Conservation (phyloP, 1,140 invertebrate species). For the Trichonephila inaurata region DNA sequence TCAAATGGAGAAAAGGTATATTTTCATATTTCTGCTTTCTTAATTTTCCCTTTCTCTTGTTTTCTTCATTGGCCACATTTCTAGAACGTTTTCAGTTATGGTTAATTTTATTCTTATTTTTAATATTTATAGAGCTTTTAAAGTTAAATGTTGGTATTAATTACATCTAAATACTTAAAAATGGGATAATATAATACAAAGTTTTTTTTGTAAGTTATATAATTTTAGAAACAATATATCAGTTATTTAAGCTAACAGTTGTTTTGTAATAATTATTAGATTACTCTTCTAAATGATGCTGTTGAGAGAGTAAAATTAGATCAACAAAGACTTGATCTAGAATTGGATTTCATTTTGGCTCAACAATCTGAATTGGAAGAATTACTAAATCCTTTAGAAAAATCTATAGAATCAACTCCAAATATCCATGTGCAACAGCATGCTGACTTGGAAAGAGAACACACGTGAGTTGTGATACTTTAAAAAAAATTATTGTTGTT, state of each 20-base stretch:
- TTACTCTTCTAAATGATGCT: conserved; percentile 90
- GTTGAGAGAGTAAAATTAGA: conserved; percentile 93
- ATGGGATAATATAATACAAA: too few species aligned
- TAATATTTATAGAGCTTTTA: not conserved
- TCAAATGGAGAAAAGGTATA: conserved; percentile 93
- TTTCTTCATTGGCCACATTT: not conserved
- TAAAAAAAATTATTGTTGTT: too few species aligned
- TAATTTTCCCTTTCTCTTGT: too few species aligned
- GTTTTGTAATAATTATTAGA: conserved; percentile 82
- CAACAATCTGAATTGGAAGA: conserved; percentile 97
- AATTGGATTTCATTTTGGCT: conserved; percentile 95
- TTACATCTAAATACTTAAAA: too few species aligned
- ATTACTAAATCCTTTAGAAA: conserved; percentile 91
- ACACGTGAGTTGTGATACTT: conserved; percentile 84
- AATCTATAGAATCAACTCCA: conserved; percentile 82
- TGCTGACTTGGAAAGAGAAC: conserved; percentile 92
- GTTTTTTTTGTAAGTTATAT: too few species aligned
- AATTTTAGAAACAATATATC: too few species aligned
- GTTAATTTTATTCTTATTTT: not conserved
- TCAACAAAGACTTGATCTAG: conserved; percentile 93
- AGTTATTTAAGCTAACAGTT: too few species aligned
- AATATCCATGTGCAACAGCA: conserved; percentile 84
- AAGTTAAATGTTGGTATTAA: not conserved
- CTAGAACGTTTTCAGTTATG: not conserved
- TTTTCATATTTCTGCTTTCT: not conserved